A percentile compares a stretch with the other conserved stretches of the same genome.
Evolutionary conservation across 2,888 invertebrate species (phyloP).

Genomic region (Nebria brevicollis): DNA sequence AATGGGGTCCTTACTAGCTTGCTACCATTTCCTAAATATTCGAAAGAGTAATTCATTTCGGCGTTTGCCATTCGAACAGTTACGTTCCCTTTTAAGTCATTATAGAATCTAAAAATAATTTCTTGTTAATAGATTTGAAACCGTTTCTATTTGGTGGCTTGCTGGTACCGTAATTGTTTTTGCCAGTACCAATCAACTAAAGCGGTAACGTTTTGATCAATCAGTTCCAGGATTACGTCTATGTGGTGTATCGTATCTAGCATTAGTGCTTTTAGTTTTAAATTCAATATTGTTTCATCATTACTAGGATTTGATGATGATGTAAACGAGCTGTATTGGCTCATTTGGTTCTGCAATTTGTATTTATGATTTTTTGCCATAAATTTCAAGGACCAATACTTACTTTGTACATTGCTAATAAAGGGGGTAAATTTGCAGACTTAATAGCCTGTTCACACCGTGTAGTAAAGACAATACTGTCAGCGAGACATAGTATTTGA

Average conservation of each 20-base stretch:
- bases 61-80: slow-evolving; percentile 91
- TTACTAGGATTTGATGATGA: slow-evolving; percentile 32
- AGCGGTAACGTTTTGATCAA: slow-evolving; percentile 74
- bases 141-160: slow-evolving; percentile 5
- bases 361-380: neutral
- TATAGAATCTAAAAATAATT: slow-evolving; percentile 71
- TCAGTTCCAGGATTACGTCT: slow-evolving; percentile 80
- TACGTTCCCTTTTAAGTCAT: slow-evolving; percentile 69
- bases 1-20: slow-evolving; percentile 96
- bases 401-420: slow-evolving; percentile 65
- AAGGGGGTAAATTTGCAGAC: slow-evolving; percentile 69
- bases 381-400: neutral
- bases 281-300: slow-evolving; percentile 61
- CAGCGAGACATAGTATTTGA: slow-evolving; percentile 86
- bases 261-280: slow-evolving; percentile 92
- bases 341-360: slow-evolving; percentile 62
- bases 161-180: slow-evolving; percentile 82
- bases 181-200: slow-evolving; percentile 92
- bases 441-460: slow-evolving; percentile 84
- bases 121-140: slow-evolving; percentile 19
- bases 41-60: slow-evolving; percentile 95
- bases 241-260: slow-evolving; percentile 94
- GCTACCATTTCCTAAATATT: slow-evolving; percentile 96
- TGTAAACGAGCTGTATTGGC: slow-evolving; percentile 64
- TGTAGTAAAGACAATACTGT: slow-evolving; percentile 86